Base-by-base conservation (phyloP, 1,140 invertebrate genomes). In the Mactra quadrangularis region DNA sequence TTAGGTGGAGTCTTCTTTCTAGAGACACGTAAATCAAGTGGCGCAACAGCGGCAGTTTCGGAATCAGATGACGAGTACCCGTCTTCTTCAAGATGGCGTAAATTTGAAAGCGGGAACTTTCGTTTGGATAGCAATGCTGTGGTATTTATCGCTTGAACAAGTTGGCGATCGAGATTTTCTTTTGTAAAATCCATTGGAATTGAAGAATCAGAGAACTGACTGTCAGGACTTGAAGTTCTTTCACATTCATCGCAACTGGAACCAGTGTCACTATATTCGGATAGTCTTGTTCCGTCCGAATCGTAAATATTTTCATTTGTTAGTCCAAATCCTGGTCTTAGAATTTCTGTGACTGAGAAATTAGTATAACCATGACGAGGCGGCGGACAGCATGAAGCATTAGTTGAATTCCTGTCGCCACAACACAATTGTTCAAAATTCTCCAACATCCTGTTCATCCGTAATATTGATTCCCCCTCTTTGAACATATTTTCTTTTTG, bases 241-340 rank as follows among this genome's bases (percentile, higher is more conserved):
- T 50, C 45, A 41, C 50, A 45, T 66, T 78, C 76, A 35, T 78
- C 76, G 33, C 76, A 55, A 22, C 76, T 78, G n/a, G 76, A 66
- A 45, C 55, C 66, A 25, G 45, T 22, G 17, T 78, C 76, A 22
- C 55, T 38, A 19, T 60, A 71, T 38, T 82, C 78, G 17, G 68
- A 71, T 41, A 27, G 3, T 13, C 29, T 50, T 13, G 78, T 57
- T 60, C 78, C 55, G 29, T 71, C 55, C 53, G 66, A 71, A 60
- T 72, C 78, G 33, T 71, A 72, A n/a, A 13, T 9, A 19, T 15
- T 52, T 33, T 35, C 27, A 41, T 17, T 41, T 6, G 17, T 19
- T 11, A 13, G 45, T 17, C 68, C 55, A 52, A 82, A 82, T 11
- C 41, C n/a, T 29, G 50, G 68, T 31, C 47, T 11, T 3, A 82